Percentiles rank a stretch among this genome's conserved stretches.
Evolutionary conservation across 2,113 vertebrate species (phyloP).

Genomic region (Erpornis zantholeuca): DNA sequence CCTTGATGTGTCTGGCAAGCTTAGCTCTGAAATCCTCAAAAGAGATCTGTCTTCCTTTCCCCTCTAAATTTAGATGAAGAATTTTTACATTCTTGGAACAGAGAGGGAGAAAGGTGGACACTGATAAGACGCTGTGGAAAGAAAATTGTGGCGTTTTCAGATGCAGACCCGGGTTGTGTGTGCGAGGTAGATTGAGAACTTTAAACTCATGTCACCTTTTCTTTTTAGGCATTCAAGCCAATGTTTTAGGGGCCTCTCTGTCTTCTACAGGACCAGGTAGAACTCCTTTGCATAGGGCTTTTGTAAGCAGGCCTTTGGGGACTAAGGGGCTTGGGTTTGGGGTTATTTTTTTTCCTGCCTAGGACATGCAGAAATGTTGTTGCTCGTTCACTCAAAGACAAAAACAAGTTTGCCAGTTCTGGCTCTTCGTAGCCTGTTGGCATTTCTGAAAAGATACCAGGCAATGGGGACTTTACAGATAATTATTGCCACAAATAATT

Average conservation of each 20-base stretch:
- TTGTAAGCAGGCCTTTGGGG: slow-evolving; percentile 55
- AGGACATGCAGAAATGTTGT: slow-evolving; percentile 26
- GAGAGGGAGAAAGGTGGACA: slow-evolving; percentile 30
- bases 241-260: slow-evolving; percentile 61
- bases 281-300: slow-evolving; percentile 60
- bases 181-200: slow-evolving; percentile 30
- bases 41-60: slow-evolving; percentile 20
- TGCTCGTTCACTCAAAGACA: neutral
- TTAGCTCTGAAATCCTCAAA: slow-evolving; percentile 45
- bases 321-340: slow-evolving; percentile 45
- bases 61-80: slow-evolving; percentile 55
- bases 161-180: neutral
- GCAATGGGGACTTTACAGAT: neutral
- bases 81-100: neutral
- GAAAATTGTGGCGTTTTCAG: neutral
- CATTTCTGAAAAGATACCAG: slow-evolving; percentile 22
- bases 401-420: neutral
- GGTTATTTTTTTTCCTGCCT: slow-evolving; percentile 15
- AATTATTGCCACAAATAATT: neutral
- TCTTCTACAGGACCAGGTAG: slow-evolving; percentile 64
- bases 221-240: slow-evolving; percentile 63
- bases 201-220: slow-evolving; percentile 61
- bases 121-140: neutral
- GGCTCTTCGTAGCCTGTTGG: neutral
- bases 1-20: slow-evolving; percentile 49